Evolutionary conservation across 2,888 invertebrate genomes (phyloP).

Genomic region (Caenorhabditis sulstoni): DNA sequence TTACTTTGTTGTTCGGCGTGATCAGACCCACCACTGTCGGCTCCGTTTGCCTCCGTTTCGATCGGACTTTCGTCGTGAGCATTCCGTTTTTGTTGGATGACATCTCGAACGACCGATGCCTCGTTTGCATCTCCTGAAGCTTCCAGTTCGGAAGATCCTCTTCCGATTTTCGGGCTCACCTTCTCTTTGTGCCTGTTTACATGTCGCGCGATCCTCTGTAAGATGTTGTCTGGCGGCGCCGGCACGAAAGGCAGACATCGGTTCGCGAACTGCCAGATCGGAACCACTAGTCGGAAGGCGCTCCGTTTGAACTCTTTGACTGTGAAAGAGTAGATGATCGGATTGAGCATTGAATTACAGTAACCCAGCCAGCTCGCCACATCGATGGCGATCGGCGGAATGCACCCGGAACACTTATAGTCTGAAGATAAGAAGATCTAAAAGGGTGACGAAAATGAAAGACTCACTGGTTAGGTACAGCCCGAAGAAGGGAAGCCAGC

Average conservation of each 20-base stretch:
- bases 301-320: conserved; percentile 80
- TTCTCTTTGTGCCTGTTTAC: conserved; percentile 59
- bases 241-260: conserved; percentile 70
- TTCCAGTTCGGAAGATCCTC: neutral
- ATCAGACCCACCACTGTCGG: conserved; percentile 71
- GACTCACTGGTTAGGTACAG: conserved; percentile 84
- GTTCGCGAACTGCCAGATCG: conserved; percentile 73
- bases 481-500: conserved; percentile 85
- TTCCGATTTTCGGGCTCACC: conserved; percentile 11
- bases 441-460: neutral
- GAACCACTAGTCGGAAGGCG: conserved; percentile 73
- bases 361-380: conserved; percentile 80
- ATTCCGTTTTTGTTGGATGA: conserved; percentile 68
- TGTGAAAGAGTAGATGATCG: conserved; percentile 80
- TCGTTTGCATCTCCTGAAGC: conserved; percentile 50
- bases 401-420: conserved; percentile 77
- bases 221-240: conserved; percentile 76
- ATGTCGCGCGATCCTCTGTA: conserved; percentile 65
- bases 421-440: conserved; percentile 67
- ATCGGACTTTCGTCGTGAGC: conserved; percentile 63
- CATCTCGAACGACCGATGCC: conserved; percentile 68
- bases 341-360: conserved; percentile 81
- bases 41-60: conserved; percentile 73
- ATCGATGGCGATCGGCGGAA: conserved; percentile 78
- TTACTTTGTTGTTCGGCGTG: conserved; percentile 42